These are phyloP conservation scores for Pteropus rufus DNA, from an alignment of 2,797 vertebrate species.

Conservation along the genomic window DNA sequence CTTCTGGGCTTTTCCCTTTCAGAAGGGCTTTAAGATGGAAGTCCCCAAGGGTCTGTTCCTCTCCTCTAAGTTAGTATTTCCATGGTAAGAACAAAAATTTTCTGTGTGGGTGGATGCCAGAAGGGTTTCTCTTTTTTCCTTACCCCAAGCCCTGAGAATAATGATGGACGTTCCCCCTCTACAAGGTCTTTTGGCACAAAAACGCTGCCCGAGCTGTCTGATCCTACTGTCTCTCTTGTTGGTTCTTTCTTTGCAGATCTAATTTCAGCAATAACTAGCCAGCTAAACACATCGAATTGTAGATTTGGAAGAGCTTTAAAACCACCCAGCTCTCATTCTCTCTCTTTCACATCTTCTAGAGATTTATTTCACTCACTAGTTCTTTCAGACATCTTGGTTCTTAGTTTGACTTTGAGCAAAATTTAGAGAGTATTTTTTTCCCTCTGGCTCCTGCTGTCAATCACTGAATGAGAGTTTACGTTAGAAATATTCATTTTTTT, in stretches of 20 bases:
- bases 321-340: background rate
- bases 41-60: background rate
- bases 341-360: background rate
- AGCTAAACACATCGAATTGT: background rate
- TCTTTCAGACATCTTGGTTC: background rate
- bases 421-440: background rate
- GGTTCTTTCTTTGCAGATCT: background rate
- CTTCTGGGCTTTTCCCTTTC: slow-evolving; percentile 55
- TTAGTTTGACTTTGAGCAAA: slow-evolving; percentile 38
- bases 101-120: slow-evolving; percentile 52
- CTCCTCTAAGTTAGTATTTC: slow-evolving; percentile 42
- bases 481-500: slow-evolving; percentile 26
- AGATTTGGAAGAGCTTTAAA: slow-evolving; percentile 3
- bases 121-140: background rate
- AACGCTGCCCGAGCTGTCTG: background rate
- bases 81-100: slow-evolving; percentile 67
- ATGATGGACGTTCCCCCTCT: background rate
- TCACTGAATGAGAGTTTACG: background rate
- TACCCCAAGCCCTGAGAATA: background rate
- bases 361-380: background rate
- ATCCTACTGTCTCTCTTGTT: background rate
- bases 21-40: background rate
- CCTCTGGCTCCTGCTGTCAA: slow-evolving; percentile 10
- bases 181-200: background rate
- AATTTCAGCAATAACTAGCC: background rate